Conservation (phyloP, 1,140 invertebrate genomes). For the Conus ventricosus region DNA sequence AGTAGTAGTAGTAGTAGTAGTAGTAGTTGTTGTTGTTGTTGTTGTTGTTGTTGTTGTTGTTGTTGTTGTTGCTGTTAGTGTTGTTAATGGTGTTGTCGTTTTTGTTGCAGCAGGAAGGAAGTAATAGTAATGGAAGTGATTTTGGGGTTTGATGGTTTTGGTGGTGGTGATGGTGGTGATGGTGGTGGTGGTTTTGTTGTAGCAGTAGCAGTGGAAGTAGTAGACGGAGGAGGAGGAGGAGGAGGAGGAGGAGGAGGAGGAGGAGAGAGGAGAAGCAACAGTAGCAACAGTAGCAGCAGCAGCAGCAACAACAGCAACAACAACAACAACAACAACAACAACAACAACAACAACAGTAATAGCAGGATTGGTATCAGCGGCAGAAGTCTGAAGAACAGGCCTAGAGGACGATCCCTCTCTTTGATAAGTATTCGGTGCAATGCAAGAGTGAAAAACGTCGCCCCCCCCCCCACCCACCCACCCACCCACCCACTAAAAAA, state of each 20-base stretch:
- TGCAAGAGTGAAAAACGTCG: too few species aligned
- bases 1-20: constrained; percentile 33
- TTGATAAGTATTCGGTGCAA: too few species aligned
- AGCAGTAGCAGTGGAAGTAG: constrained; percentile 53
- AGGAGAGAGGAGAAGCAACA: neutral
- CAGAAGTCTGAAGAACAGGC: too few species aligned
- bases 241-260: constrained; percentile 34
- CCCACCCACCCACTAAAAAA: too few species aligned
- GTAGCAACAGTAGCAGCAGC: constrained; percentile 14
- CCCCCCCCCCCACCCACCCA: too few species aligned
- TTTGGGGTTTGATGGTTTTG: constrained; percentile 37
- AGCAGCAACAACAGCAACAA: constrained; percentile 27
- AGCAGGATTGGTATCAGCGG: neutral
- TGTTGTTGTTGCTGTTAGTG: neutral
- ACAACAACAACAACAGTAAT: neutral
- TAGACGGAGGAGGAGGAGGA: constrained; percentile 54
- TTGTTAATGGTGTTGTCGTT: too few species aligned
- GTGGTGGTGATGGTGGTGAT: constrained; percentile 42
- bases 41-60: constrained; percentile 38
- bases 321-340: neutral
- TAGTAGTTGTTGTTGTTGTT: constrained; percentile 29
- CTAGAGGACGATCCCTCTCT: too few species aligned
- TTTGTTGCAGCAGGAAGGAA: neutral
- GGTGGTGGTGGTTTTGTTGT: too few species aligned
- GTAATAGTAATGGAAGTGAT: constrained; percentile 38